Evolutionary conservation across 2,797 vertebrate genomes (phyloP).

Genomic region (Coluber constrictor): DNA sequence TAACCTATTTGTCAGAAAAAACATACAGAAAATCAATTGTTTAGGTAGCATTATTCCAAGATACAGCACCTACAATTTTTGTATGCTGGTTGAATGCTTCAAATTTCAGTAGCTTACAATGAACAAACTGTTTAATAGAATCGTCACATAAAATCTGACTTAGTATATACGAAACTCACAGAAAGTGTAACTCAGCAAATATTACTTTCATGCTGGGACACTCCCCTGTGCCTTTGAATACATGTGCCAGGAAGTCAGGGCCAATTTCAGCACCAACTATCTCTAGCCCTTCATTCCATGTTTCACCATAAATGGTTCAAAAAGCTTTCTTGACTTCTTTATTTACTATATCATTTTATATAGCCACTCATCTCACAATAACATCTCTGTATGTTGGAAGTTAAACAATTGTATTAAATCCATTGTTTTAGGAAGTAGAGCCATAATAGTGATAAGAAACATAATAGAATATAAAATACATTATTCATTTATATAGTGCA

Average conservation of each 20-base stretch:
- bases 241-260: neutral
- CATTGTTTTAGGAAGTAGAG: neutral
- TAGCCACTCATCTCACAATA: neutral
- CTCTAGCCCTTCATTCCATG: neutral
- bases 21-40: constrained; percentile 4
- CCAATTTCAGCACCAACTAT: neutral
- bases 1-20: constrained; percentile 35
- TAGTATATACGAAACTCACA: neutral
- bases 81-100: neutral
- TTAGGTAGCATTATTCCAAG: neutral
- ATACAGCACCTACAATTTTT: neutral
- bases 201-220: neutral
- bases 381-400: neutral
- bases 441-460: neutral
- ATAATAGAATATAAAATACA: neutral
- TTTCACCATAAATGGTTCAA: neutral
- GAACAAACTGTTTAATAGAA: neutral
- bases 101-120: neutral
- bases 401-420: neutral
- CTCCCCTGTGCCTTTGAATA: neutral
- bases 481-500: no score
- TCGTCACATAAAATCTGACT: neutral
- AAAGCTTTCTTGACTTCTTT: neutral
- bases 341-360: neutral
- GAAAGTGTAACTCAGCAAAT: neutral